Evolutionary conservation across 2,113 vertebrate species (phyloP).

Genomic region (Pipa parva): DNA sequence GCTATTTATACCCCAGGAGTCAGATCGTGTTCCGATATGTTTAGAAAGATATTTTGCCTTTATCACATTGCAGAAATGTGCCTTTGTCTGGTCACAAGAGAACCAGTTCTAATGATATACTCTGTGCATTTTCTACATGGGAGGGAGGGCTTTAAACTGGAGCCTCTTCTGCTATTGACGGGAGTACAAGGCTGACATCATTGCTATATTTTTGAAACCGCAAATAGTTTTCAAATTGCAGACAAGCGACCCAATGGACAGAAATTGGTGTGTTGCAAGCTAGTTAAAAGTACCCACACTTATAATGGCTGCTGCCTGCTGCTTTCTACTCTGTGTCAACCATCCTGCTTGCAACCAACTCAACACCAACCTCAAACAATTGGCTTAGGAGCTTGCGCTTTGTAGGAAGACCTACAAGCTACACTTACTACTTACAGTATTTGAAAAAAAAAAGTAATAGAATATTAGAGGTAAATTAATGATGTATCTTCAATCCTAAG

Average conservation of each 20-base stretch:
- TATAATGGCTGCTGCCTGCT: no score
- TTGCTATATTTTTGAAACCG: conserved; percentile 1
- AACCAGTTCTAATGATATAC: conserved; percentile 22
- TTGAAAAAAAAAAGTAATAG: no score
- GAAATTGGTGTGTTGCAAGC: not conserved
- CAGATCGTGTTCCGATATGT: conserved; percentile 59
- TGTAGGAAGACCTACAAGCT: no score
- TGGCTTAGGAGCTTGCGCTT: no score
- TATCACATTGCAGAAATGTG: conserved; percentile 58
- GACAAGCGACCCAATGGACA: not conserved
- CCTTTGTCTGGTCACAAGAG: conserved; percentile 47
- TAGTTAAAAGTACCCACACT: not conserved
- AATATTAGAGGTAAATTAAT: no score
- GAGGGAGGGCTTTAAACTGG: conserved; percentile 5
- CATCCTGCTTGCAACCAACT: no score
- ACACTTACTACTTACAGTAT: no score
- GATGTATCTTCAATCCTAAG: no score
- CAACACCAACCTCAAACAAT: no score
- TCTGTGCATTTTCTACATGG: not conserved
- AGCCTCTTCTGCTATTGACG: not conserved
- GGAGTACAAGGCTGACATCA: conserved; percentile 1
- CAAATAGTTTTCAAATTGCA: not conserved
- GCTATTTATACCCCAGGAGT: conserved; percentile 59
- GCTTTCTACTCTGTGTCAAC: no score
- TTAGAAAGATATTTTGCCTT: conserved; percentile 59